phyloP scores from a whole-genome alignment of 2,888 invertebrate species.

The Atrina japonica region DNA sequence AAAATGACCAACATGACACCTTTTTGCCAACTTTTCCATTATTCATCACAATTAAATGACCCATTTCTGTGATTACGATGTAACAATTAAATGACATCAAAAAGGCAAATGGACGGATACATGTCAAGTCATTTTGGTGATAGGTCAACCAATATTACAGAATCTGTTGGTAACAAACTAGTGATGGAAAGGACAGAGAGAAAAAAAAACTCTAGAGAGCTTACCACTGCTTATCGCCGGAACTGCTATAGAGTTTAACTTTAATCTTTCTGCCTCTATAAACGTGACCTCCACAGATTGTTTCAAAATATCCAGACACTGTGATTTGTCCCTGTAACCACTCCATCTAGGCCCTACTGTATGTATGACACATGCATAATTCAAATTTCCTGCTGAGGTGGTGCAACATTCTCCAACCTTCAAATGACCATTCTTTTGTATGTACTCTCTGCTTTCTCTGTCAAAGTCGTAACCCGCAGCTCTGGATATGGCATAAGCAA shows the following conservation, averaged over 20 bases:
- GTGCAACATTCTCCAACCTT: constrained; percentile 43
- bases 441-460: constrained; percentile 43
- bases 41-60: not conserved
- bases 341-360: constrained; percentile 57
- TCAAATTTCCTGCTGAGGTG: constrained; percentile 48
- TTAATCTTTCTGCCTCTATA: constrained; percentile 43
- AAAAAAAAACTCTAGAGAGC: not conserved
- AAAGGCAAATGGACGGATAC: too few relatives aligned
- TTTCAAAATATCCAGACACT: constrained; percentile 34
- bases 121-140: too few relatives aligned
- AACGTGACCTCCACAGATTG: constrained; percentile 52
- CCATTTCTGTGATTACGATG: too few relatives aligned
- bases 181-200: not conserved
- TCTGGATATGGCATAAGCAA: constrained; percentile 48
- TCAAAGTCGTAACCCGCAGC: constrained; percentile 50
- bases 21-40: too few relatives aligned
- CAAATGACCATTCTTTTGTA: constrained; percentile 39
- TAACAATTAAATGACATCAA: too few relatives aligned
- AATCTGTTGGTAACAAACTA: not conserved
- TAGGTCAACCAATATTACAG: too few relatives aligned
- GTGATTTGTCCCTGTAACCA: constrained; percentile 32
- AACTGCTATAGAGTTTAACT: constrained; percentile 44
- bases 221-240: constrained; percentile 58
- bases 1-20: too few relatives aligned
- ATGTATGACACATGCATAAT: constrained; percentile 47